A percentile compares a stretch with the other conserved stretches of the same genome.
Evolutionary conservation across 2,113 vertebrate species (phyloP).

Genomic region (Scophthalmus maximus): DNA sequence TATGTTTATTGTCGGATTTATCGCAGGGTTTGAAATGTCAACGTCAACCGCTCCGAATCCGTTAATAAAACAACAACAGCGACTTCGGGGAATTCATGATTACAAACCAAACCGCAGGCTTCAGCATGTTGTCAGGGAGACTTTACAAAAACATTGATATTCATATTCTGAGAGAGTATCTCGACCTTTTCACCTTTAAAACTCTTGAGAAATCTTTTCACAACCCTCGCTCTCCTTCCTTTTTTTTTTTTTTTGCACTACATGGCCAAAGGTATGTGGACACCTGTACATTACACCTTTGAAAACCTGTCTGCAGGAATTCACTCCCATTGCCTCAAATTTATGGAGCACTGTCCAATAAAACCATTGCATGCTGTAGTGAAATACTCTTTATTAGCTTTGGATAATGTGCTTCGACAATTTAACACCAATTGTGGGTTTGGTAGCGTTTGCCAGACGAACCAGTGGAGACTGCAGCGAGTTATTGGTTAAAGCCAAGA

Average conservation of each 20-base stretch:
- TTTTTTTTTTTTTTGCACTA: neutral
- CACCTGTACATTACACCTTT: neutral
- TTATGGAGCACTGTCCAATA: no score
- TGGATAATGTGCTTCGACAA: no score
- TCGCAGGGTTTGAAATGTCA: conserved; percentile 17
- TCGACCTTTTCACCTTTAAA: conserved; percentile 23
- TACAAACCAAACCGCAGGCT: no score
- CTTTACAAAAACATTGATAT: neutral
- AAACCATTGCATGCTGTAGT: no score
- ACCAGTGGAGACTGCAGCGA: no score
- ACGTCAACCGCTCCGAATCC: conserved; percentile 7
- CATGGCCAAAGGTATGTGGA: neutral
- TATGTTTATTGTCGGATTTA: conserved; percentile 20
- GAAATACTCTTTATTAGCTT: no score
- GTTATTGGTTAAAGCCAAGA: no score
- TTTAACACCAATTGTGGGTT: no score
- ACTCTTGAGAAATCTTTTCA: neutral
- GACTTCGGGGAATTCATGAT: neutral
- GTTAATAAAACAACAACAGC: conserved; percentile 2
- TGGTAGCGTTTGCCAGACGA: no score
- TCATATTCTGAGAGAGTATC: neutral
- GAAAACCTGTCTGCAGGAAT: no score
- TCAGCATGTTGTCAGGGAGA: neutral
- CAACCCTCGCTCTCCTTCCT: neutral
- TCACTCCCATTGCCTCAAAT: no score